Percentiles rank a stretch among this genome's conserved stretches.
Evolutionary conservation across 2,797 vertebrate species (phyloP).

Genomic region (Babyrousa celebensis): DNA sequence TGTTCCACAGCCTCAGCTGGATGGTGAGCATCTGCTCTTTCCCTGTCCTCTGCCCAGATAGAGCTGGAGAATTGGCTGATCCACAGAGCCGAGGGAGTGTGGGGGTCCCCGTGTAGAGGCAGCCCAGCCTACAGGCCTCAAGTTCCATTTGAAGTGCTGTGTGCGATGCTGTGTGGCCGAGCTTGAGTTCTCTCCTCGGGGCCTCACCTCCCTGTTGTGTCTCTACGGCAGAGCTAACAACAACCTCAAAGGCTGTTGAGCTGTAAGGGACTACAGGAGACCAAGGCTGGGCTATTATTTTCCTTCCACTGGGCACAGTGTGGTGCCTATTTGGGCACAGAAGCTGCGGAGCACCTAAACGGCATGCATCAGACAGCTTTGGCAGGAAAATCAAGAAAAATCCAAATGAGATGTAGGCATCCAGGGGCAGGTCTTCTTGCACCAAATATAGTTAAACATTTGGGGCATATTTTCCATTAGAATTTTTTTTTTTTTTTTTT

Average conservation of each 20-base stretch:
- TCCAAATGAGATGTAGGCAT: slow-evolving; percentile 65
- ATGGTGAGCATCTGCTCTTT: not conserved
- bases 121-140: not conserved
- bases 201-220: not conserved
- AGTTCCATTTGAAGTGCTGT: not conserved
- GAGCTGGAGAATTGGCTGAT: not conserved
- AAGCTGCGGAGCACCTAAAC: not conserved
- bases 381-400: slow-evolving; percentile 68
- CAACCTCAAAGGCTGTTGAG: not conserved
- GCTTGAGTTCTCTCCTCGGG: not conserved
- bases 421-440: slow-evolving; percentile 69
- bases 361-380: slow-evolving; percentile 54
- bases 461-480: slow-evolving; percentile 86
- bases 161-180: not conserved
- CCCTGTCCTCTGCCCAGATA: not conserved
- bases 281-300: not conserved
- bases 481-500: slow-evolving; percentile 55
- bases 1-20: not conserved
- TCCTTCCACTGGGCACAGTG: not conserved
- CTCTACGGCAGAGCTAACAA: not conserved
- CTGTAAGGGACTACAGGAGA: not conserved
- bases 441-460: slow-evolving; percentile 86
- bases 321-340: not conserved
- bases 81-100: not conserved
- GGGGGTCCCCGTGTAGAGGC: not conserved